A percentile compares a stretch with the other conserved stretches of the same genome.
phyloP scores from a whole-genome alignment of 2,113 vertebrate genomes.

The Chaetorhynchus papuensis region DNA sequence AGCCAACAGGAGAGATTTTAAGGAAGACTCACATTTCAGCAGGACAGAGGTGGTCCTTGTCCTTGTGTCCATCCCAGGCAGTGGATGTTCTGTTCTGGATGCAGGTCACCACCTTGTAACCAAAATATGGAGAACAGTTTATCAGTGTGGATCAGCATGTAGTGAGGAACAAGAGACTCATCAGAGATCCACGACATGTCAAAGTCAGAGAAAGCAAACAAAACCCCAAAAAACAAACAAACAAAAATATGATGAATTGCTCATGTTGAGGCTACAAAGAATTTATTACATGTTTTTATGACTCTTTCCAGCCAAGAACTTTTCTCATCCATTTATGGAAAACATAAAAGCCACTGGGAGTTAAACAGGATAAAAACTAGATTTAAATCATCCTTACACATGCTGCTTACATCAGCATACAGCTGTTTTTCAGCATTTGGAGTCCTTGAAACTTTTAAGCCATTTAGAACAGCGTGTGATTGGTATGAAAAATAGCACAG shows the following conservation, averaged over 20 bases:
- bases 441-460: constrained; percentile 44
- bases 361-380: constrained; percentile 68
- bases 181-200: background rate
- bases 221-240: constrained; percentile 30
- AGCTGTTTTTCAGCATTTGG: constrained; percentile 69
- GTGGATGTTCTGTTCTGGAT: background rate
- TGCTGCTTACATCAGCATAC: constrained; percentile 67
- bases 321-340: constrained; percentile 72
- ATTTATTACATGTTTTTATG: constrained; percentile 64
- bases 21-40: background rate
- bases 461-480: constrained; percentile 54
- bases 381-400: constrained; percentile 64
- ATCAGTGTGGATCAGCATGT: background rate
- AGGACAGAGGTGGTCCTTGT: background rate
- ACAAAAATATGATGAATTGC: constrained; percentile 2
- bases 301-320: constrained; percentile 67
- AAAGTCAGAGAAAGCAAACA: constrained; percentile 31
- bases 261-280: constrained; percentile 42
- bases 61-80: background rate
- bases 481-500: constrained; percentile 58
- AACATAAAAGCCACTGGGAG: constrained; percentile 73
- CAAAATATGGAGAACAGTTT: background rate
- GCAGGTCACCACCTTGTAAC: background rate
- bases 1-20: background rate
- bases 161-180: background rate